These are phyloP conservation scores for Toxotes lorentzi DNA, from an alignment of 2,797 vertebrate species.

Conservation along the genomic window DNA sequence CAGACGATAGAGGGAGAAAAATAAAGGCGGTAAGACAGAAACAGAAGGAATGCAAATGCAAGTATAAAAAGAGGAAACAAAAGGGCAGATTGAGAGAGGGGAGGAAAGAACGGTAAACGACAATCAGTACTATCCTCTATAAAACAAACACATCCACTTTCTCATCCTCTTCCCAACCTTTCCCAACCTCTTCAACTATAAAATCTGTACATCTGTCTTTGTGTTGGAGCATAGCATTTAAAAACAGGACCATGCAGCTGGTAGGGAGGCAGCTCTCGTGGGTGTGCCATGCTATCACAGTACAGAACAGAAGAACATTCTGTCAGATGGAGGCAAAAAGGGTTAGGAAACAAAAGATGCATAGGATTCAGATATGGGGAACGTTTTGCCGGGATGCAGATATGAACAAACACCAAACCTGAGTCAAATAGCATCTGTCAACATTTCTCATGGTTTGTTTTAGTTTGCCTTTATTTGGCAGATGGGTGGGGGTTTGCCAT, in stretches of 20 bases:
- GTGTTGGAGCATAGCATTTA: conserved; percentile 64
- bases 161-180: too few species aligned
- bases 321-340: conserved; percentile 75
- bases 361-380: conserved; percentile 57
- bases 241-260: conserved; percentile 77
- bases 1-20: neutral
- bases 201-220: conserved; percentile 46
- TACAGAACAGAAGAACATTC: conserved; percentile 66
- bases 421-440: conserved; percentile 64
- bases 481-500: neutral
- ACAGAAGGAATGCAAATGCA: conserved; percentile 9
- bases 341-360: conserved; percentile 68
- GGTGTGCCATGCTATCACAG: conserved; percentile 78
- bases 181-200: conserved; percentile 14
- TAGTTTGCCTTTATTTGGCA: neutral
- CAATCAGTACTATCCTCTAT: conserved; percentile 15
- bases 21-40: conserved; percentile 8
- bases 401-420: conserved; percentile 45
- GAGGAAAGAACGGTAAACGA: conserved; percentile 35
- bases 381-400: conserved; percentile 64
- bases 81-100: conserved; percentile 24
- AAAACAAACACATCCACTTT: conserved; percentile 6
- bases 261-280: conserved; percentile 59
- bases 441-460: neutral
- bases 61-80: conserved; percentile 26